Evolutionary conservation across 1,140 invertebrate species (phyloP), one percentile per base, ranked within the genome.

Genomic region (Lamellibrachia luymesi): DNA sequence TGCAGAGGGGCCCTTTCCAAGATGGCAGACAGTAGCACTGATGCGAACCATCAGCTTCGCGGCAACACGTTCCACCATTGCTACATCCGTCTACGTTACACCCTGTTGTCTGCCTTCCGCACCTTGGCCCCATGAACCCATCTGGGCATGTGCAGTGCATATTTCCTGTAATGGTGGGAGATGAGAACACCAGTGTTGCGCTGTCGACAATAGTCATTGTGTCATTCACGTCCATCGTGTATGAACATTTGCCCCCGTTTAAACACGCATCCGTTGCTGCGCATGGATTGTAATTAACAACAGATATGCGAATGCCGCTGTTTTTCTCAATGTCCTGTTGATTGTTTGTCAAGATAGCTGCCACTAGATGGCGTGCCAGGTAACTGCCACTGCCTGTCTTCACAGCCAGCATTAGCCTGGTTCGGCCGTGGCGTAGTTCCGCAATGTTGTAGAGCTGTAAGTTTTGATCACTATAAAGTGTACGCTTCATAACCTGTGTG

Each of bases 81-180:
- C 97, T 97, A 95, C 98, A 99, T 13, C 98, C 98, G 96, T 98
- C 98, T 1, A 98, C 98, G n/a, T 97, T 97, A 95, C 98, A 99
- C 0, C 98, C 98, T 96, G 99, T 98, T 96, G 98, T 98, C 25
- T 98, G 97, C 94, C 97, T 97, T 94, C 98, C 98, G 96, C 98
- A 99, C 92, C 97, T 93, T 97, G 50, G 97, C 96, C 8, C 98
- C 98, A 50, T 97, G 97, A 95, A 98, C 98, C 93, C 98, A 97
- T 94, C 98, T 97, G 97, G 97, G 95, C 98, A 99, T 93, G 56
- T 49, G 50, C 90, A 91, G 64, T 80, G 13, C 51, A 51, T 91
- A 91, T 13, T 50, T 91, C 49, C 49, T 51, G 51, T 91, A 25
- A 91, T 91, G 49, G 49, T 91, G 17, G 91, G 13, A 17, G 91